phyloP scores from a whole-genome alignment of 1,140 invertebrate genomes.

The Drosophila bipectinata region DNA sequence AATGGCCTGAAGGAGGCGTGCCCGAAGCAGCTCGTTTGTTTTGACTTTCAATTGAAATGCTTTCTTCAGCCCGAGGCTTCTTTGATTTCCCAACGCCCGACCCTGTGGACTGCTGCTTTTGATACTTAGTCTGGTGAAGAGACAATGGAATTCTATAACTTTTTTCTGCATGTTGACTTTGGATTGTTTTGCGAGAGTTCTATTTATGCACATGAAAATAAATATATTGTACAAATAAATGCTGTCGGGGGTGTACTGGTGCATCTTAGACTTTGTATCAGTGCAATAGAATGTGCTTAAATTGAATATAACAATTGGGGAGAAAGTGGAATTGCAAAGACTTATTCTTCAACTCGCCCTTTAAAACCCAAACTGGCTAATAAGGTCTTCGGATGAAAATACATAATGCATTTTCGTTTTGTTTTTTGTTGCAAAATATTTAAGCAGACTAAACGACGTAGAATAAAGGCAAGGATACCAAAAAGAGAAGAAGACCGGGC shows the following conservation, averaged over 20 bases:
- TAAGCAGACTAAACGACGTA: not conserved
- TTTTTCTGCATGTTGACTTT: conserved; percentile 9
- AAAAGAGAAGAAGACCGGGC: not conserved
- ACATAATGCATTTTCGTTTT: not conserved
- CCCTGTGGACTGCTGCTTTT: conserved; percentile 18
- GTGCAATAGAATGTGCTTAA: no score
- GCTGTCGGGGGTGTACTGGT: no score
- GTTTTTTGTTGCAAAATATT: not conserved
- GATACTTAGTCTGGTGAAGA: not conserved
- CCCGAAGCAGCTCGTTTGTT: conserved; percentile 42
- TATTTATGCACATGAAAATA: conserved; percentile 12
- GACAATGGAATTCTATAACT: not conserved
- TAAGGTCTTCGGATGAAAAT: conserved; percentile 2
- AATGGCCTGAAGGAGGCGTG: conserved; percentile 5
- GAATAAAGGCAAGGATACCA: not conserved
- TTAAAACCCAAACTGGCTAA: not conserved
- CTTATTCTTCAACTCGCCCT: not conserved
- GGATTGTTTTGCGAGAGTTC: not conserved
- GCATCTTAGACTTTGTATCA: no score
- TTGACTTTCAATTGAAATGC: conserved; percentile 57
- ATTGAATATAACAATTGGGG: not conserved
- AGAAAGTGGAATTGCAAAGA: not conserved
- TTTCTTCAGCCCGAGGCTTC: conserved; percentile 16
- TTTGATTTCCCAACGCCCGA: not conserved
- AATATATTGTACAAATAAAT: not conserved